Base-by-base conservation (phyloP, 2,797 vertebrate genomes). In the Sebastes minor region DNA sequence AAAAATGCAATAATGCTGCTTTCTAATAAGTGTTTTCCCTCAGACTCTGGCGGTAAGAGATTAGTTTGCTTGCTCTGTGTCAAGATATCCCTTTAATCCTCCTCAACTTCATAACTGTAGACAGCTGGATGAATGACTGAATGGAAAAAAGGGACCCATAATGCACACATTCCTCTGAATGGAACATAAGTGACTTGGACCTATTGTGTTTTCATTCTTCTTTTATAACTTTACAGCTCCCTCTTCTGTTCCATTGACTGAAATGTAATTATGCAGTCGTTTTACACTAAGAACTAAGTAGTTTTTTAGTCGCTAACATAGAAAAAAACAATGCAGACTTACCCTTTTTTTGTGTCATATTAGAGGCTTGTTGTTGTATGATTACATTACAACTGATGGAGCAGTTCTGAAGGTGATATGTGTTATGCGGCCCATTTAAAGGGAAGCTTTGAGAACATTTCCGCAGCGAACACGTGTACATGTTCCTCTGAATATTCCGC, bases 91-190 rank as follows among this genome's bases (percentile, higher is more conserved):
- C n/a, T 83, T 86, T 57, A 16, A 71, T 55, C 32, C 61, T 82
- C 71, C 52, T 69, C 28, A 9, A 57, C 27, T 76, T 62, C 6
- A n/a, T 20, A 33, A 55, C 69, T 56, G 72, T 25, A 84, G 85
- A 91, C 85, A 84, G 89, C 83, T 62, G 63, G 65, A 87, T 82
- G 85, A 73, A 90, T 91, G 80, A 85, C 80, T 56, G 81, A 74
- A 20, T 32, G 32, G 57, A 63, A 46, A 72, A 69, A 78, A 69
- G 63, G 28, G 33, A 78, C 80, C 62, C 32, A 38, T 60, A 55
- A 64, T n/a, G 11, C 18, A 12, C 38, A 78, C 64, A 78, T 88
- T 88, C 72, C 83, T 71, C 76, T 72, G 14, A 72, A 42, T 76
- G 69, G 68, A 83, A 74, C 73, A 81, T 2, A 80, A 74, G 88